A percentile compares a stretch with the other conserved stretches of the same genome.
Conservation (phyloP, 2,888 invertebrate genomes). For the Melinopterus prodromus region DNA sequence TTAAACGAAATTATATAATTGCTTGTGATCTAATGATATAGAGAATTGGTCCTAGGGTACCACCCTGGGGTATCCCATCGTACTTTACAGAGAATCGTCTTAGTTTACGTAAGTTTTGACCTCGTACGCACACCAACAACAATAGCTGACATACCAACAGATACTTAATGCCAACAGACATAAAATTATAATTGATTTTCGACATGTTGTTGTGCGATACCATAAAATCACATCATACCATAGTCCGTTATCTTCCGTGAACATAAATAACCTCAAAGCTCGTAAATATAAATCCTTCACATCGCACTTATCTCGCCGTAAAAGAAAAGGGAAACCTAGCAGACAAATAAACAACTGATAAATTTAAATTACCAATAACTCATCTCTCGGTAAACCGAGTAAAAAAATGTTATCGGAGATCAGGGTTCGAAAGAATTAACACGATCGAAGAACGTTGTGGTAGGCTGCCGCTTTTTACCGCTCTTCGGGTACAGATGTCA, state of each 20-base stretch:
- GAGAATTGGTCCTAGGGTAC: no score
- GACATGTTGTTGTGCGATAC: background rate
- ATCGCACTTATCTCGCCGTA: background rate
- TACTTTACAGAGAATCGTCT: no score
- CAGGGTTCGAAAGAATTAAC: background rate
- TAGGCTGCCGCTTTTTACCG: background rate
- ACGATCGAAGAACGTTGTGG: background rate
- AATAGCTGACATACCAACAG: background rate
- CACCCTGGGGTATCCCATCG: no score
- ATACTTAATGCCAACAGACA: background rate
- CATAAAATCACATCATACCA: background rate
- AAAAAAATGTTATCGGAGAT: background rate
- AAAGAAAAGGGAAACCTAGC: background rate
- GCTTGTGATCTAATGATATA: no score
- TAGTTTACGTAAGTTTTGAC: no score
- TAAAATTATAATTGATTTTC: background rate
- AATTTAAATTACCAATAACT: background rate
- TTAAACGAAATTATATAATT: no score
- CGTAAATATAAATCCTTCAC: background rate
- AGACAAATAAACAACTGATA: background rate
- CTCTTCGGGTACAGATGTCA: background rate
- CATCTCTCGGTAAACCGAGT: background rate
- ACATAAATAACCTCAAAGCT: background rate
- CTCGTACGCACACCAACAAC: no score
- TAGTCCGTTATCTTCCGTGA: background rate